These are phyloP conservation scores for Haemorhous mexicanus DNA, from an alignment of 2,113 vertebrate species.

Conservation along the genomic window DNA sequence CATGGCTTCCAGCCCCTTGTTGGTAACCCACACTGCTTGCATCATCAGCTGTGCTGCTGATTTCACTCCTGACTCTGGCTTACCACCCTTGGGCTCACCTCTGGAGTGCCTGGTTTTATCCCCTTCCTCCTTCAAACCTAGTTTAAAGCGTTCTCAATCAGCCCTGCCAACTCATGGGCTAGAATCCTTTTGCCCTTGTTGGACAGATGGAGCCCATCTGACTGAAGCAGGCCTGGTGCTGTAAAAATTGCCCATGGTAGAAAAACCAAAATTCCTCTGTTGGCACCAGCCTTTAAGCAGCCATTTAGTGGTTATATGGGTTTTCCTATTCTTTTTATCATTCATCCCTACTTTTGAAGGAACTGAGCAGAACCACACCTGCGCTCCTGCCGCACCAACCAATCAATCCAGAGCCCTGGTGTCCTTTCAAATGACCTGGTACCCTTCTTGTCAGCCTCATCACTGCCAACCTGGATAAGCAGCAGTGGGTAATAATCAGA, in stretches of 20 bases:
- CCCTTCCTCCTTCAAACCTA: no score
- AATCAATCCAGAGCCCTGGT: no score
- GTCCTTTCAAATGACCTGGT: no score
- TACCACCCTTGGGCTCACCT: no score
- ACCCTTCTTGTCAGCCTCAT: no score
- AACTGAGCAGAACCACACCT: neutral
- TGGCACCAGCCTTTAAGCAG: neutral
- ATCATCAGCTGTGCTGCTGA: neutral
- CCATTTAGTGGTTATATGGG: neutral
- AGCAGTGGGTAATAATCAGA: no score
- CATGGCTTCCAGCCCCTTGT: neutral
- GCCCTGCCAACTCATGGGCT: neutral
- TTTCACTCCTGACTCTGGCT: neutral
- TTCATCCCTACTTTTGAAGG: neutral
- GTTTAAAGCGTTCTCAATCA: neutral
- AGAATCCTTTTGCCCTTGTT: neutral
- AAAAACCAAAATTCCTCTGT: neutral
- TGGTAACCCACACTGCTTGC: neutral
- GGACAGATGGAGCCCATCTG: neutral
- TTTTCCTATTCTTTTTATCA: neutral
- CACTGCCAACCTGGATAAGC: no score
- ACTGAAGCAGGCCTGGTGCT: neutral
- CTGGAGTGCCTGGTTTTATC: no score
- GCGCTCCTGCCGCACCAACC: no score
- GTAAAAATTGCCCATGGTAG: neutral